Evolutionary conservation across 2,797 vertebrate species (phyloP).

Genomic region (Percopsis omiscomaycus): DNA sequence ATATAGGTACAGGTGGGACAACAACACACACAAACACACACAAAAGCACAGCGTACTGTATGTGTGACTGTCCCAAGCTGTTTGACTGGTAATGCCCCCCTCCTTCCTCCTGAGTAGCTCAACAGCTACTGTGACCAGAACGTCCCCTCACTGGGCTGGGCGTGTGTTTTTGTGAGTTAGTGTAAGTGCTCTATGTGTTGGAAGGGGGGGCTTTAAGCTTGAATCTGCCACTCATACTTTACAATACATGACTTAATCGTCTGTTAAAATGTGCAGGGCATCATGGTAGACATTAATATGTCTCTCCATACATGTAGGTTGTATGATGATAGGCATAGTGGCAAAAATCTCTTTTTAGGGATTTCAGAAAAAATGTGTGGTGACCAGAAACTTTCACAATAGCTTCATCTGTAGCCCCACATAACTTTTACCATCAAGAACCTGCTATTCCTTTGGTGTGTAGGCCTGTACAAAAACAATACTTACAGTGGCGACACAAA

Average conservation of each 20-base stretch:
- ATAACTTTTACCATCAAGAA: slow-evolving; percentile 1
- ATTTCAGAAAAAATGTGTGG: slow-evolving; percentile 8
- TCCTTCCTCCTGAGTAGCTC: slow-evolving; percentile 58
- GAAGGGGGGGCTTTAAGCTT: slow-evolving; percentile 34
- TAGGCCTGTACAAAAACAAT: slow-evolving; percentile 57
- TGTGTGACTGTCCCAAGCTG: slow-evolving; percentile 46
- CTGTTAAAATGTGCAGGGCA: no score
- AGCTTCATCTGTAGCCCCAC: slow-evolving; percentile 45
- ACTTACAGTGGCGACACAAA: slow-evolving; percentile 59
- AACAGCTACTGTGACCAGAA: slow-evolving; percentile 62
- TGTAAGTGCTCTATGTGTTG: slow-evolving; percentile 13
- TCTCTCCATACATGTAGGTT: no score
- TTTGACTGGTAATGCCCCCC: slow-evolving; percentile 71
- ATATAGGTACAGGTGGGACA: neutral
- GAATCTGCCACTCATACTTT: slow-evolving; percentile 33
- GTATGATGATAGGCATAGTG: no score
- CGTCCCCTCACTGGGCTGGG: slow-evolving; percentile 49
- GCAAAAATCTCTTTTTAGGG: no score
- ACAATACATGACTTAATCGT: neutral
- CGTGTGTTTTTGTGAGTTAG: slow-evolving; percentile 14
- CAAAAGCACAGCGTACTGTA: slow-evolving; percentile 12
- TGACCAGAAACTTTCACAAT: slow-evolving; percentile 23
- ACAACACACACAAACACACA: slow-evolving; percentile 23
- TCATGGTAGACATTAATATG: no score
- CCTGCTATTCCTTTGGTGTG: slow-evolving; percentile 48